Conservation (phyloP, 1,140 invertebrate species). For the Lepidurus arcticus region DNA sequence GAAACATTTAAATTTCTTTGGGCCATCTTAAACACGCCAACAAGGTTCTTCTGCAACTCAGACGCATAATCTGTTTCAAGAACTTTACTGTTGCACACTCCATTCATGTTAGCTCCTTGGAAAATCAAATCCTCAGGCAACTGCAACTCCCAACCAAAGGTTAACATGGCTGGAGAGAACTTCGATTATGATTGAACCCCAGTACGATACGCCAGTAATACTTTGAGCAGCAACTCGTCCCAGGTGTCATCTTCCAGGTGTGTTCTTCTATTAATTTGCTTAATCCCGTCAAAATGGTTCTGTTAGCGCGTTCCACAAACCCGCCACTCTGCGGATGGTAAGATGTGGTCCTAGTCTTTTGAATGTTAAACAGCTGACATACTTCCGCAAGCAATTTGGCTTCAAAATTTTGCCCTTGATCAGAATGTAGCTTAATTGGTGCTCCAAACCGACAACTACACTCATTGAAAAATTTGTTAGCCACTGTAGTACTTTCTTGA, state of each 20-base stretch:
- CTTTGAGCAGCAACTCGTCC: background rate
- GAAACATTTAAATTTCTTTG: background rate
- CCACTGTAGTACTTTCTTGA: conserved; percentile 9
- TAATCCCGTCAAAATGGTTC: conserved; percentile 38
- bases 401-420: conserved; percentile 36
- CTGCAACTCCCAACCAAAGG: background rate
- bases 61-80: background rate
- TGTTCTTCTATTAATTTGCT: background rate
- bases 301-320: conserved; percentile 39
- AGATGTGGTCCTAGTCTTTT: conserved; percentile 36
- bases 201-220: background rate
- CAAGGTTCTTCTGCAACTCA: background rate
- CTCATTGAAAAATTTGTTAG: conserved; percentile 8
- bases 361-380: conserved; percentile 34
- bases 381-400: conserved; percentile 35
- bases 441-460: conserved; percentile 34
- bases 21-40: background rate
- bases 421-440: conserved; percentile 38
- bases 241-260: background rate
- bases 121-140: background rate
- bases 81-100: background rate
- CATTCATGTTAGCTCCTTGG: background rate
- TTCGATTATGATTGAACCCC: background rate
- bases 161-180: background rate
- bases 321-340: conserved; percentile 36